Base-by-base conservation (phyloP, 2,888 invertebrate genomes). In the Melieria crassipennis region DNA sequence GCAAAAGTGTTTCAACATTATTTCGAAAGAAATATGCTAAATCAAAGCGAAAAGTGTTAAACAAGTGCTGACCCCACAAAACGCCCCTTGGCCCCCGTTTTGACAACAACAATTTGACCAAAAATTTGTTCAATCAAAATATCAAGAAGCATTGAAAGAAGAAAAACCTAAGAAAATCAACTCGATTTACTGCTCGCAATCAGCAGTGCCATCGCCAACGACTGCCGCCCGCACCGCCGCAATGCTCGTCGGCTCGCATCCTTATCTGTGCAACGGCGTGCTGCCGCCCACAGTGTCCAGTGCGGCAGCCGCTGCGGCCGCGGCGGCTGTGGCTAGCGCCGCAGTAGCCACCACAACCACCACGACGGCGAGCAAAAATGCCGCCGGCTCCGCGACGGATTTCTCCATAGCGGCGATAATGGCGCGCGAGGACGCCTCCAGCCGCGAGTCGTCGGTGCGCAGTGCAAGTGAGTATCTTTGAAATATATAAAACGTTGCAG, bases 351-450 rank as follows among this genome's bases (percentile, higher is more conserved):
- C 71, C 7, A 77, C 79, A n/a, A 78, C 83, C 58, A 77, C 84
- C 43, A 80, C 82, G 11, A 75, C 82, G 30, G 78, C 76, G 63
- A 82, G 78, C 76, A 84, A 84, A 80, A 79, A 78, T 78, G 81
- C 85, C 85, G 84, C 80, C 84, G 84, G 84, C 80, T 85, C 85
- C 6, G 96, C 95, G 85, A 96, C 97, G 71, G 97, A 97, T 89
- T 97, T 97, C 89, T 95, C 95, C 84, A 96, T 96, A 81, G 96
- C 95, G 64, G 96, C 96, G 79, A 96, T 97, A 84, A 96, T 97
- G 94, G 94, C 95, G 83, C 89, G 92, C 78, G 90, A 91, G 79
- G 84, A 84, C 74, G 80, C 83, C 72, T 84, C 85, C 52, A 86
- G 86, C 73, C 81, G 85, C 55, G 85, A 85, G 66, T 85, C 85